Conservation (phyloP, 2,113 vertebrate species). For the Panthera tigris region DNA sequence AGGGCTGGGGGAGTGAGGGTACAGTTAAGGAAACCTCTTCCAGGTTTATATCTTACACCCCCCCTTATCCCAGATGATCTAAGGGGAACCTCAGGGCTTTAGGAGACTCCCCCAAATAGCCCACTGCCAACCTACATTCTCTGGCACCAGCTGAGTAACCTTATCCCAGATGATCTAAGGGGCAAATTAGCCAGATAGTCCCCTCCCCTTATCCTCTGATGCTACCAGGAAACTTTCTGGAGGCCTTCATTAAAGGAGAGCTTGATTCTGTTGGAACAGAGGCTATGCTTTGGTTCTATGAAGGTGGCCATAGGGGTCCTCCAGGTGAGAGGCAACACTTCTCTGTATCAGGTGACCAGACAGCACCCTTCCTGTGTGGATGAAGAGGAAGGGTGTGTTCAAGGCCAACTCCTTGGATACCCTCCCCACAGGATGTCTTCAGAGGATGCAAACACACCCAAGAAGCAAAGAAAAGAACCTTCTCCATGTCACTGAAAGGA, state of each 20-base stretch:
- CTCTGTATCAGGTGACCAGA: background rate
- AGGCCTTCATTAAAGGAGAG: background rate
- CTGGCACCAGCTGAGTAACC: too few species aligned
- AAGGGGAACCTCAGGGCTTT: too few species aligned
- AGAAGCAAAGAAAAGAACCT: background rate
- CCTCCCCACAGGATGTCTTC: background rate
- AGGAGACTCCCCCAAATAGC: too few species aligned
- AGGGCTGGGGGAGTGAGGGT: background rate
- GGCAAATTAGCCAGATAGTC: background rate
- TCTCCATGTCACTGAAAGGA: background rate
- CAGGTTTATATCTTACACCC: background rate
- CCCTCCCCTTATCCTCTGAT: background rate
- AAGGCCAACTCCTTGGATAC: background rate
- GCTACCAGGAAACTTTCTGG: background rate
- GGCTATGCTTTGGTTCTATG: background rate
- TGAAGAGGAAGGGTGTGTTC: background rate
- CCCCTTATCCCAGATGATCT: too few species aligned
- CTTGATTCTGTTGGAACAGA: background rate
- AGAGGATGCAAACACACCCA: background rate
- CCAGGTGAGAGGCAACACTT: too few species aligned
- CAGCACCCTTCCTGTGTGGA: background rate
- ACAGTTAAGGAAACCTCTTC: background rate
- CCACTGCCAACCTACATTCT: too few species aligned
- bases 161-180: background rate
- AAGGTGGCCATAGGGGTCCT: background rate